A percentile compares a stretch with the other conserved stretches of the same genome.
These are phyloP conservation scores for Sesia apiformis DNA, from an alignment of 2,888 invertebrate genomes.

Conservation along the genomic window DNA sequence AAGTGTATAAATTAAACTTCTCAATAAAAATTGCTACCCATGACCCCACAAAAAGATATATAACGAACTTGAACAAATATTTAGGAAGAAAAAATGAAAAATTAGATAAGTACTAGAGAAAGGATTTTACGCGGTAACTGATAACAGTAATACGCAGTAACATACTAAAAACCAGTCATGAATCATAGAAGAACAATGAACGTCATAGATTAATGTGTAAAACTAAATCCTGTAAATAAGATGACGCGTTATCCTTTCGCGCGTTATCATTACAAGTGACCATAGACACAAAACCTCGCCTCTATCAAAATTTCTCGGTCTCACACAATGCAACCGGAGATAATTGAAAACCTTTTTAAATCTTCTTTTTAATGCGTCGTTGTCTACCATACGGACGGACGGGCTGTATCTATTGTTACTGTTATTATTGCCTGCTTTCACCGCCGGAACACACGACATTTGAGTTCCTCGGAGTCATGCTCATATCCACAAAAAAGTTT, in stretches of 20 bases:
- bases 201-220: background rate
- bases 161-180: no score
- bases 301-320: slow-evolving; percentile 8
- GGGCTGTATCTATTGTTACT: slow-evolving; percentile 12
- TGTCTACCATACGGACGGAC: slow-evolving; percentile 7
- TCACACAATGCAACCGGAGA: slow-evolving; percentile 8
- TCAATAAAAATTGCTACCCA: no score
- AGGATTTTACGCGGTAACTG: no score
- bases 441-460: slow-evolving; percentile 16
- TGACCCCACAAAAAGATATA: no score
- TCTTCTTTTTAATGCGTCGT: slow-evolving; percentile 9
- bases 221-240: no score
- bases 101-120: no score
- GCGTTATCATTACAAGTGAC: background rate
- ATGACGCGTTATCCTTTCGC: background rate
- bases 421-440: slow-evolving; percentile 18
- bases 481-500: slow-evolving; percentile 11
- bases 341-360: slow-evolving; percentile 29
- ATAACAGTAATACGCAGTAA: no score
- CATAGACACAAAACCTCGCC: background rate
- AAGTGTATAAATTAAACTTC: no score
- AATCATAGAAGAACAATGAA: no score
- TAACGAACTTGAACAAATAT: no score
- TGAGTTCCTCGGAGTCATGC: slow-evolving; percentile 16
- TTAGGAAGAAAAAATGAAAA: no score